phyloP scores from a whole-genome alignment of 2,113 vertebrate genomes.

The Panthera leo region DNA sequence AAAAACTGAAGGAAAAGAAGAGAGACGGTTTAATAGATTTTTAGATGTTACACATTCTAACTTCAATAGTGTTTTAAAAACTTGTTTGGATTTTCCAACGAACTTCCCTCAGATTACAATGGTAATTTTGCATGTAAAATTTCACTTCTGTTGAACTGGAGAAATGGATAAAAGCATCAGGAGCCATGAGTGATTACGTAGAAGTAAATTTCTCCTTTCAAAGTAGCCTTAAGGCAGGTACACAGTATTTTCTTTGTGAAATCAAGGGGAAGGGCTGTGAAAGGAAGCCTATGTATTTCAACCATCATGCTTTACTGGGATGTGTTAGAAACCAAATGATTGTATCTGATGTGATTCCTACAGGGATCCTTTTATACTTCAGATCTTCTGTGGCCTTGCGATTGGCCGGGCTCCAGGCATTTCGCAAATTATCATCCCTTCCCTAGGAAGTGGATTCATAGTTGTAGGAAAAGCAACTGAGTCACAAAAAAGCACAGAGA shows the following conservation, averaged over 20 bases:
- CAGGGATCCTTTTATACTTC: slow-evolving; percentile 65
- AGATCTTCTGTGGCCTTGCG: neutral
- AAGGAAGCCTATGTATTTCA: slow-evolving; percentile 65
- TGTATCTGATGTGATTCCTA: slow-evolving; percentile 56
- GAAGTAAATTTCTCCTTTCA: slow-evolving; percentile 73
- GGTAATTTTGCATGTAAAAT: slow-evolving; percentile 63
- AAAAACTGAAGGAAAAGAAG: slow-evolving; percentile 60
- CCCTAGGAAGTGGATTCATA: neutral
- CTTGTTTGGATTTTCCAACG: slow-evolving; percentile 56
- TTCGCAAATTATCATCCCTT: slow-evolving; percentile 42
- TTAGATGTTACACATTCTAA: slow-evolving; percentile 38
- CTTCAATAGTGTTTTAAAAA: neutral
- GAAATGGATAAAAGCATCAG: slow-evolving; percentile 69
- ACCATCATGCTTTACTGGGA: slow-evolving; percentile 44
- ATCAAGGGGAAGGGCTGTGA: slow-evolving; percentile 43
- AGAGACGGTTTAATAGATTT: slow-evolving; percentile 44
- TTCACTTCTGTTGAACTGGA: slow-evolving; percentile 70
- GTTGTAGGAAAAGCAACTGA: neutral
- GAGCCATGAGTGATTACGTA: slow-evolving; percentile 64
- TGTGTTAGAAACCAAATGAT: neutral
- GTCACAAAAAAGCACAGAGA: slow-evolving; percentile 9
- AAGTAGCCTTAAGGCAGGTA: slow-evolving; percentile 58
- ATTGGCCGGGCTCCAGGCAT: slow-evolving; percentile 35
- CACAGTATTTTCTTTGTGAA: slow-evolving; percentile 69
- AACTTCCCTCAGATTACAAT: slow-evolving; percentile 61